These are phyloP conservation scores for Phyllotreta cruciferae DNA, from an alignment of 2,888 invertebrate species.

Conservation along the genomic window DNA sequence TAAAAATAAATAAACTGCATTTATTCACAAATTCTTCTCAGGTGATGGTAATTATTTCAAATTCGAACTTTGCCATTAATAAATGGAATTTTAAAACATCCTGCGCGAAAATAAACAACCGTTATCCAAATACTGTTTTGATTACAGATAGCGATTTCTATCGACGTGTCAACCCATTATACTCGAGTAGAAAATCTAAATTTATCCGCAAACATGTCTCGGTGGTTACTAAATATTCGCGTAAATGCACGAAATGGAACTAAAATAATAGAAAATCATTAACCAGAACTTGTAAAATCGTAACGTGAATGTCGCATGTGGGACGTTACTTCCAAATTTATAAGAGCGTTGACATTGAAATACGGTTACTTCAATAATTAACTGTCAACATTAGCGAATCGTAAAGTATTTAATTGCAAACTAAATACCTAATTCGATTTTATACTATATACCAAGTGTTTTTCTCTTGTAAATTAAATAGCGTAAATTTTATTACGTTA, in stretches of 20 bases:
- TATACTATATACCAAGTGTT: neutral
- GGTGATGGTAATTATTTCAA: no score
- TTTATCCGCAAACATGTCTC: slow-evolving; percentile 11
- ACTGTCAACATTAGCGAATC: slow-evolving; percentile 11
- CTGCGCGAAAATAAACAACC: neutral
- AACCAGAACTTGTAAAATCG: slow-evolving; percentile 6
- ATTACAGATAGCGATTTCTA: neutral
- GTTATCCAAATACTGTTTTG: neutral
- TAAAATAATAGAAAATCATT: slow-evolving; percentile 5
- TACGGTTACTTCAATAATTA: slow-evolving; percentile 17
- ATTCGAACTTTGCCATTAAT: no score
- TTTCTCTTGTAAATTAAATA: no score
- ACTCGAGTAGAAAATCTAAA: neutral
- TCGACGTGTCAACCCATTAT: slow-evolving; percentile 3
- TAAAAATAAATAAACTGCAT: no score
- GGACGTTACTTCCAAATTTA: slow-evolving; percentile 9
- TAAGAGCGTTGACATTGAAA: slow-evolving; percentile 21
- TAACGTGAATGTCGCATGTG: slow-evolving; percentile 15
- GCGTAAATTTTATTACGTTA: neutral
- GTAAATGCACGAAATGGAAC: slow-evolving; percentile 5
- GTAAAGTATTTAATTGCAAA: slow-evolving; percentile 8
- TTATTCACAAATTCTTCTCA: no score
- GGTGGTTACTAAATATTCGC: slow-evolving; percentile 8
- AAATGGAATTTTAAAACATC: neutral
- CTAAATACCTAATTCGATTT: slow-evolving; percentile 4